Evolutionary conservation across 2,797 vertebrate genomes (phyloP), one percentile per base, ranked within the genome.

Genomic region (Ispidina picta): DNA sequence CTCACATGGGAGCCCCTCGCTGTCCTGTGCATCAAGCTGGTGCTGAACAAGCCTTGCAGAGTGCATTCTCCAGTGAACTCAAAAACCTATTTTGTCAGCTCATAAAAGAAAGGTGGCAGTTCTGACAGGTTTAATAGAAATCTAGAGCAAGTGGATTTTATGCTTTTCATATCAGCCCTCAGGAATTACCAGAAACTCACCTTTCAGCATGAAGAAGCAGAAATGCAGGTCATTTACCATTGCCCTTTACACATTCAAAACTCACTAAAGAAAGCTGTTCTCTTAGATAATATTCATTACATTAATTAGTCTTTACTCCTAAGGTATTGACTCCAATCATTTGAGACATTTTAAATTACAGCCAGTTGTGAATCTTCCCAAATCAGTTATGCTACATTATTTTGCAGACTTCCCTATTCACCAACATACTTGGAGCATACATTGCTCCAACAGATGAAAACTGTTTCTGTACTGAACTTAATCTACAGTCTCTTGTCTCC

Each of bases 201-300:
- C 84, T 88, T 94, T 94, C 89, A 93, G 52, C 90, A 75, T 25
- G 68, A 90, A 75, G 29, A 81, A 78, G 41, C 59, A 95, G 63
- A 79, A 86, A 84, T 71, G 20, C 41, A 81, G 28, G 64, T 89
- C 69, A 58, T 68, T 92, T 72, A 49, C 28, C 35, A 43, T 76
- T 70, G 80, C 51, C n/a, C 37, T 51, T 79, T 31, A 84, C 10
- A 76, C 84, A 83, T 35, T 68, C 37, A 89, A 79, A 94, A 37
- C n/a, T 90, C 60, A 21, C n/a, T 43, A 31, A 81, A 65, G 66
- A 43, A 70, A 70, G 37, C 9, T 60, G 4, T 62, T 63, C 18
- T 63, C 51, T 51, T 48, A 54, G 51, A 18, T 46, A 43, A 48
- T 37, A 69, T 48, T 52, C 33, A n/a, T 7, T 41, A 25, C 6